phyloP scores from a whole-genome alignment of 2,797 vertebrate genomes.

The Typhlichthys eigenmanni region DNA sequence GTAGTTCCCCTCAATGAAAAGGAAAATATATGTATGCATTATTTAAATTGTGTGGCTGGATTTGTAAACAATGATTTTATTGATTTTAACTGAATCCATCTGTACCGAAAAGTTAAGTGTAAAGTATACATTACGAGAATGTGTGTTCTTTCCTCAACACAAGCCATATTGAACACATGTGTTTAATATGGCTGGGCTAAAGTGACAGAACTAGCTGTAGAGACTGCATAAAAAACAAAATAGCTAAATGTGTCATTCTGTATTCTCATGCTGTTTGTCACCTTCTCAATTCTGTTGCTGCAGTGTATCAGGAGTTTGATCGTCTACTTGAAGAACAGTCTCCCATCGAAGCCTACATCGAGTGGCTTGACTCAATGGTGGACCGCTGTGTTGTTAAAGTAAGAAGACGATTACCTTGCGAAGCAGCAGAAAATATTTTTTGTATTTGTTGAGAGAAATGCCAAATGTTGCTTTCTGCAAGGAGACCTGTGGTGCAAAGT shows the following conservation, averaged over 20 bases:
- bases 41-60: too few relatives aligned
- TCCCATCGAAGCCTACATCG: conserved; percentile 95
- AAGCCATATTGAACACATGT: too few relatives aligned
- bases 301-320: conserved; percentile 99
- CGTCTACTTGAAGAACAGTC: conserved; percentile 96
- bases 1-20: too few relatives aligned
- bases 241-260: too few relatives aligned
- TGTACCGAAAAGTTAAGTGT: too few relatives aligned
- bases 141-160: neutral
- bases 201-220: too few relatives aligned
- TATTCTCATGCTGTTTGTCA: neutral
- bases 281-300: conserved; percentile 40
- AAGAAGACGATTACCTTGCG: conserved; percentile 50
- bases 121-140: too few relatives aligned
- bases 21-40: too few relatives aligned
- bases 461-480: conserved; percentile 13
- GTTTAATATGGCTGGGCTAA: too few relatives aligned
- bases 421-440: neutral
- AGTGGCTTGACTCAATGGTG: conserved; percentile 99
- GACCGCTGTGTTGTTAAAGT: conserved; percentile 98
- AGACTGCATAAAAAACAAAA: too few relatives aligned
- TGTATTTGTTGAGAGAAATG: conserved; percentile 24
- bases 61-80: too few relatives aligned
- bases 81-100: too few relatives aligned
- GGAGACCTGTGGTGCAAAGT: conserved; percentile 53